Base-by-base conservation (phyloP, 2,888 invertebrate species). In the Agonopterix subpropinquella region DNA sequence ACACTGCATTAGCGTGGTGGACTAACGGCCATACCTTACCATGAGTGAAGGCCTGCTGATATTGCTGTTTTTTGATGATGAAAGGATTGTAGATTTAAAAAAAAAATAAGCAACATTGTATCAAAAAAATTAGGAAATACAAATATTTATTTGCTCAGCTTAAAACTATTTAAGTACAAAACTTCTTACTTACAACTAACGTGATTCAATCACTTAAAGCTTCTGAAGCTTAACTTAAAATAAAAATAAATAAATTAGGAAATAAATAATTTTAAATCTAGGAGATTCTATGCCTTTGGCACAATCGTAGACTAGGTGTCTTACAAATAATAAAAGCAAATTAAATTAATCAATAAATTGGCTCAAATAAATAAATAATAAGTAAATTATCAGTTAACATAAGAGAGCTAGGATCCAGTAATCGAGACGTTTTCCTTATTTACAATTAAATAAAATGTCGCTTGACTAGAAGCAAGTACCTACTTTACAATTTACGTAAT, bases 231-330 rank as follows among this genome's bases (percentile, higher is more conserved):
- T 61, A 59, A 55, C 55, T 65, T 65, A 62, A 52, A 11, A 42
- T 11, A 11, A 11, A 4, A 42, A 41, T 41, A 62, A 61, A 56
- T 61, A 64, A 65, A 62, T 52, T 67, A 60, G 54, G 56, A 56
- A 67, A 60, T 58, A 59, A 64, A 58, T 64, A 60, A 57, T 59
- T 56, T 51, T 56, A 62, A 67, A 67, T 60, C 65, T 63, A 68
- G 64, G 87, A 85, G 85, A 85, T 84, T 82, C 78, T 53, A 75
- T 78, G 84, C 84, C 83, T 82, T 82, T 82, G 85, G 82, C 85
- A 80, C 80, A 67, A 66, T 62, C 64, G 51, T 63, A 70, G 78
- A 83, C 83, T 82, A 82, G 77, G 70, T 60, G 11, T 62, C 62
- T 61, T 62, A 54, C 44, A 28, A 28, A 47, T 58, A 54, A 59